These are phyloP conservation scores for Bergia puertoricense DNA, from an alignment of 92 coral and sea anemone genomes.

Conservation along the genomic window DNA sequence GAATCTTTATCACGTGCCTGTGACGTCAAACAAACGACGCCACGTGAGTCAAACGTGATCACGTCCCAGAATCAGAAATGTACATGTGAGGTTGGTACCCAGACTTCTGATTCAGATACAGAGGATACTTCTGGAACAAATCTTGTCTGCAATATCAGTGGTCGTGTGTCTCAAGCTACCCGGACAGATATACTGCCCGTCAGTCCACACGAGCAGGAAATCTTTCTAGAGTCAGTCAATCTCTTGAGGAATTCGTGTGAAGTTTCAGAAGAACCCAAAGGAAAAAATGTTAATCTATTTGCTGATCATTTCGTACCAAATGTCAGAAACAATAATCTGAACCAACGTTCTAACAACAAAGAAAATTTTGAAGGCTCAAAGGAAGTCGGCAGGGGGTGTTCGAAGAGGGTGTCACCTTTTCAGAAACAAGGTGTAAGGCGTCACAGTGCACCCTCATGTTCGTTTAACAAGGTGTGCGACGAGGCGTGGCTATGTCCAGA, in stretches of 20 bases:
- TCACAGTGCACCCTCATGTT: neutral
- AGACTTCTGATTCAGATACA: conserved; percentile 20
- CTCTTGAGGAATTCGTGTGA: conserved; percentile 20
- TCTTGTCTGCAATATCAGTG: neutral
- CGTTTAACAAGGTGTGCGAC: neutral
- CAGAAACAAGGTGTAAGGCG: neutral
- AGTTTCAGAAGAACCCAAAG: neutral
- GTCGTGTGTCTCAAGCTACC: neutral
- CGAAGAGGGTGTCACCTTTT: neutral
- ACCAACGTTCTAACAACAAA: neutral
- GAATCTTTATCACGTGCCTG: conserved; percentile 24
- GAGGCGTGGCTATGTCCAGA: neutral
- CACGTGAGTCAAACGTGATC: neutral
- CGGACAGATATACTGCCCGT: neutral
- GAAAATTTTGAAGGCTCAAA: neutral
- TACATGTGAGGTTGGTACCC: conserved; percentile 34
- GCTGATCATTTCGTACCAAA: neutral
- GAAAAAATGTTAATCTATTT: neutral
- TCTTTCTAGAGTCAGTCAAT: conserved; percentile 32
- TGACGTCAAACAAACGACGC: neutral
- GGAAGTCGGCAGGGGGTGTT: neutral
- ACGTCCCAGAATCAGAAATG: neutral
- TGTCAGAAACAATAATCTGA: neutral
- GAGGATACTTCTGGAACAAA: neutral
- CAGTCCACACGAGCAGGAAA: conserved; percentile 34